Evolutionary conservation across 2,797 vertebrate species (phyloP).

Genomic region (Manis crassicaudata): DNA sequence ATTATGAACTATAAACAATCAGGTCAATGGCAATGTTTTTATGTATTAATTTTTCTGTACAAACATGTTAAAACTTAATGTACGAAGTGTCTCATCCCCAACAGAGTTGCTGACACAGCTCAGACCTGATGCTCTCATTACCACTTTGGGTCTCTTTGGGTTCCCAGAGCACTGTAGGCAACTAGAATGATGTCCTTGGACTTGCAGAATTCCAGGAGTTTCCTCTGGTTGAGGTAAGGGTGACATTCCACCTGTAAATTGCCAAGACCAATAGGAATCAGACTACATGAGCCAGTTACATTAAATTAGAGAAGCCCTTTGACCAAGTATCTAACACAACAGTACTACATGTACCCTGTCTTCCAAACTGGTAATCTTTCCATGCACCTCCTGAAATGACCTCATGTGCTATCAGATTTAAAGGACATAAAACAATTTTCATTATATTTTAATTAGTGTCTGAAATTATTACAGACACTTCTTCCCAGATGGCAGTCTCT

Average conservation of each 20-base stretch:
- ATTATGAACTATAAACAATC: too few species aligned
- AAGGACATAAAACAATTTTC: not conserved
- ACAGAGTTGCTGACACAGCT: not conserved
- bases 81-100: not conserved
- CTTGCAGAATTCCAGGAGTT: slow-evolving; percentile 79
- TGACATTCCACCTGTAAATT: slow-evolving; percentile 76
- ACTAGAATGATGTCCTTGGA: slow-evolving; percentile 73
- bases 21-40: too few species aligned
- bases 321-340: not conserved
- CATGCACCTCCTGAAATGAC: not conserved
- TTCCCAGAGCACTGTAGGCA: slow-evolving; percentile 58
- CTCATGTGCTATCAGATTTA: not conserved
- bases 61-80: not conserved
- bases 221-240: slow-evolving; percentile 70
- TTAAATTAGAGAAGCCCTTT: not conserved
- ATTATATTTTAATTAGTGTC: not conserved
- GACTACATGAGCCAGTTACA: not conserved
- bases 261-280: not conserved
- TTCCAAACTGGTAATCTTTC: not conserved
- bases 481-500: not conserved
- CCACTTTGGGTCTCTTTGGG: not conserved
- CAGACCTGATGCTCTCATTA: not conserved
- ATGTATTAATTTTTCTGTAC: not conserved
- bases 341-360: not conserved
- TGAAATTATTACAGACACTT: not conserved